Evolutionary conservation across 2,797 vertebrate genomes (phyloP).

Genomic region (Champsocephalus gunnari): DNA sequence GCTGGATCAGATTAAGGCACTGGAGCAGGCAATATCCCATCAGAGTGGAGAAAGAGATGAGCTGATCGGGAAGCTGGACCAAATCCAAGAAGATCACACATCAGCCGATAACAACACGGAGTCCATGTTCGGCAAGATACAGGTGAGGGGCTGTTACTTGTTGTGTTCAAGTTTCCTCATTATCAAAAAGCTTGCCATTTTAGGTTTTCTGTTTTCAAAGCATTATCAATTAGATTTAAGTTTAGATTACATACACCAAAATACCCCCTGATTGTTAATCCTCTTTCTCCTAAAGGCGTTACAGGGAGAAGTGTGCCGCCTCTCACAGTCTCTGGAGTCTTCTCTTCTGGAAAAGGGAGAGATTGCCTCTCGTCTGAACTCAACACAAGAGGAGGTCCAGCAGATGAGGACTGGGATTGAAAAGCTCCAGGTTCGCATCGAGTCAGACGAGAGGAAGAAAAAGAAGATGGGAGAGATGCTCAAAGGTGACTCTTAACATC

Average conservation of each 20-base stretch:
- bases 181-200: too few relatives aligned
- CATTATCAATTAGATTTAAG: neutral
- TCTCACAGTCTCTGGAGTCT: conserved; percentile 86
- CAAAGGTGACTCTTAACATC: conserved; percentile 69
- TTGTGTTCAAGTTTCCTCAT: neutral
- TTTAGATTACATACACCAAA: neutral
- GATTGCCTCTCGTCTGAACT: conserved; percentile 87
- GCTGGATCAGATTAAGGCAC: conserved; percentile 76
- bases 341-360: conserved; percentile 91
- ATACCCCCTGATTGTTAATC: neutral
- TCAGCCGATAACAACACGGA: conserved; percentile 79
- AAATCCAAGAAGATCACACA: conserved; percentile 82
- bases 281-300: conserved; percentile 47
- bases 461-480: conserved; percentile 83
- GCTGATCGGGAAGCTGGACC: conserved; percentile 78
- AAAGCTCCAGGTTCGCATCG: conserved; percentile 91
- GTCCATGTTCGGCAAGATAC: conserved; percentile 83
- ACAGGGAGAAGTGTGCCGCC: conserved; percentile 82
- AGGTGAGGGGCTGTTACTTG: conserved; percentile 54
- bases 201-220: neutral
- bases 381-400: conserved; percentile 88
- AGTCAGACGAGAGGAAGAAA: conserved; percentile 91
- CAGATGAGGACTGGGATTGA: conserved; percentile 91
- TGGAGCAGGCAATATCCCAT: conserved; percentile 74
- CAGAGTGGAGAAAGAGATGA: conserved; percentile 76